Evolutionary conservation across 2,113 vertebrate species (phyloP).

Genomic region (Emydocephalus ijimae): DNA sequence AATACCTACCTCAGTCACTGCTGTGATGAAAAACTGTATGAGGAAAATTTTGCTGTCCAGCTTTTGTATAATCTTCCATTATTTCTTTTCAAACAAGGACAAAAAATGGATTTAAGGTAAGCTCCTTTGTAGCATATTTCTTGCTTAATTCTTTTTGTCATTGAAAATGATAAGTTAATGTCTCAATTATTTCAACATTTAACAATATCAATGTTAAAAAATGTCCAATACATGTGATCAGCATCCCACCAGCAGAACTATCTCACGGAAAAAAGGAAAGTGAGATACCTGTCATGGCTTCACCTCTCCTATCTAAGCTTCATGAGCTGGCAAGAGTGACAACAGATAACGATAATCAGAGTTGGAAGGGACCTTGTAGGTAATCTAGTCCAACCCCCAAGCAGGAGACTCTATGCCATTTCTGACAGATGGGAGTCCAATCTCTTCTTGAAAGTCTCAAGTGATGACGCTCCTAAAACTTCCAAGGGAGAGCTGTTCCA

Average conservation of each 20-base stretch:
- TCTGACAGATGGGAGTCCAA: too few species aligned
- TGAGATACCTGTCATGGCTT: background rate
- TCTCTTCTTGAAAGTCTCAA: too few species aligned
- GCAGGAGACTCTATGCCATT: too few species aligned
- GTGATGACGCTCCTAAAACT: too few species aligned
- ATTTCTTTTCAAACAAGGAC: constrained; percentile 1
- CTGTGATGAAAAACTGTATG: background rate
- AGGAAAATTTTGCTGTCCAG: constrained; percentile 21
- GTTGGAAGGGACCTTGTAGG: too few species aligned
- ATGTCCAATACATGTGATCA: background rate
- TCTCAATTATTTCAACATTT: background rate
- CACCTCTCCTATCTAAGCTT: too few species aligned
- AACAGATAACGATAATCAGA: too few species aligned
- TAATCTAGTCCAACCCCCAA: too few species aligned
- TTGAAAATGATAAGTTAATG: constrained; percentile 23
- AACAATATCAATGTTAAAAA: background rate
- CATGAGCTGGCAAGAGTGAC: too few species aligned
- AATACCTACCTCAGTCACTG: constrained; percentile 18
- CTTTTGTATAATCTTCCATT: constrained; percentile 6
- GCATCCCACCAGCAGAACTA: background rate
- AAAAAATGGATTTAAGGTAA: background rate
- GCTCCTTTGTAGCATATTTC: background rate
- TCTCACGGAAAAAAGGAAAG: background rate
- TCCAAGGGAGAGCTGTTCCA: too few species aligned
- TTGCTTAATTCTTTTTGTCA: background rate